Evolutionary conservation across 2,888 invertebrate species (phyloP).

Genomic region (Drosophila niveifrons): DNA sequence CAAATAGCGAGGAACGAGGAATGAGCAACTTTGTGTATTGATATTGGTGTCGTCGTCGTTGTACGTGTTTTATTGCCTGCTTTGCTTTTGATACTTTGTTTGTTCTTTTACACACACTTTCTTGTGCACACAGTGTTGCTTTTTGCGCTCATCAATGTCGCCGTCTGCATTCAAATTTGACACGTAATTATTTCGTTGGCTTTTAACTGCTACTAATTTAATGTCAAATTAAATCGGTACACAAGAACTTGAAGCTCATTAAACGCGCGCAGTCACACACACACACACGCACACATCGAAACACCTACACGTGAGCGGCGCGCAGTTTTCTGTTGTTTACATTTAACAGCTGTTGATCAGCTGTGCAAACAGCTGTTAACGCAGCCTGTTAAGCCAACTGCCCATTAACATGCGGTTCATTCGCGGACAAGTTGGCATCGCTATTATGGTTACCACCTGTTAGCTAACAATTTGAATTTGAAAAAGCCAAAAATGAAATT

Average conservation of each 20-base stretch:
- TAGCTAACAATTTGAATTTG: constrained; percentile 12
- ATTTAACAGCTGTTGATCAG: constrained; percentile 63
- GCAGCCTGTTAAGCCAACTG: constrained; percentile 41
- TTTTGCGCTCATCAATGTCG: constrained; percentile 54
- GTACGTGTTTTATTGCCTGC: constrained; percentile 66
- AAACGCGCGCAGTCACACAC: constrained; percentile 11
- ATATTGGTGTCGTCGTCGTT: constrained; percentile 53
- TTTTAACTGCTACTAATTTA: constrained; percentile 17
- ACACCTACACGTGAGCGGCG: constrained; percentile 42
- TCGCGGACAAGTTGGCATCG: constrained; percentile 36
- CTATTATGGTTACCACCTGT: constrained; percentile 38
- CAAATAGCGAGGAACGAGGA: constrained; percentile 52
- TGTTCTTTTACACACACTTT: constrained; percentile 78
- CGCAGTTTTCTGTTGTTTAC: constrained; percentile 73
- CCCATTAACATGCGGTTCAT: constrained; percentile 26
- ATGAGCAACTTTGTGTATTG: constrained; percentile 55
- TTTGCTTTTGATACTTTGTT: constrained; percentile 76
- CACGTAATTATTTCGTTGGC: neutral
- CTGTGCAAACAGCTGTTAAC: constrained; percentile 54
- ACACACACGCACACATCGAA: constrained; percentile 16
- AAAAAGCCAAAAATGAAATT: neutral
- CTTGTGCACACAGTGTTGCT: constrained; percentile 71
- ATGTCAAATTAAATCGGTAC: constrained; percentile 38
- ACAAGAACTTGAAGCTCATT: constrained; percentile 33
- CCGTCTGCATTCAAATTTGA: constrained; percentile 43